Conservation (phyloP, 1,140 invertebrate genomes). For the Cydia strobilella region DNA sequence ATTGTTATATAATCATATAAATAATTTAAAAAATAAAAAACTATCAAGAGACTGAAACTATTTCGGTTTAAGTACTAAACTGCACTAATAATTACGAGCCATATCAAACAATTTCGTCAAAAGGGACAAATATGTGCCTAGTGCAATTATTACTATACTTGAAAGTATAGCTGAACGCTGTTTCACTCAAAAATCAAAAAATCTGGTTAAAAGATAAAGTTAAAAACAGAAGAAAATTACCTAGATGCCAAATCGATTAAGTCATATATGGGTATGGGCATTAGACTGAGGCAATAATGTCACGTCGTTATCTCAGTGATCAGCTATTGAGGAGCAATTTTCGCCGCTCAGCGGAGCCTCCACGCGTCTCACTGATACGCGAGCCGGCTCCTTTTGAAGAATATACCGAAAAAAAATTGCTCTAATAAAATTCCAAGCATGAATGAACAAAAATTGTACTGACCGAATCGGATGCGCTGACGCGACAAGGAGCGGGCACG, state of each 20-base stretch:
- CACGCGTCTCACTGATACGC: slow-evolving; percentile 3
- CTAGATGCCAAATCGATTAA: slow-evolving; percentile 18
- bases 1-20: no score
- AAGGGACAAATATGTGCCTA: no score
- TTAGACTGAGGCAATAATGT: slow-evolving; percentile 19
- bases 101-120: no score
- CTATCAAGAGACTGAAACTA: no score
- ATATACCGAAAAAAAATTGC: slow-evolving; percentile 34
- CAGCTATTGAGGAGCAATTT: slow-evolving; percentile 19
- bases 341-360: not conserved
- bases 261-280: slow-evolving; percentile 18
- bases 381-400: slow-evolving; percentile 32
- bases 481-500: slow-evolving; percentile 57
- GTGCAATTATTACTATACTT: no score
- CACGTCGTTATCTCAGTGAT: slow-evolving; percentile 21
- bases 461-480: slow-evolving; percentile 42
- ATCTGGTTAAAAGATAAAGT: not conserved
- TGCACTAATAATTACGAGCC: no score
- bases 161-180: not conserved
- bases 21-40: no score
- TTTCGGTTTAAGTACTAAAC: no score
- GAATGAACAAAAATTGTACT: slow-evolving; percentile 66
- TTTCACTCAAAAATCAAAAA: not conserved
- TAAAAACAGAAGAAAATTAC: slow-evolving; percentile 14
- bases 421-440: slow-evolving; percentile 48